Base-by-base conservation (phyloP, 2,888 invertebrate genomes). In the Euplagia quadripunctaria region DNA sequence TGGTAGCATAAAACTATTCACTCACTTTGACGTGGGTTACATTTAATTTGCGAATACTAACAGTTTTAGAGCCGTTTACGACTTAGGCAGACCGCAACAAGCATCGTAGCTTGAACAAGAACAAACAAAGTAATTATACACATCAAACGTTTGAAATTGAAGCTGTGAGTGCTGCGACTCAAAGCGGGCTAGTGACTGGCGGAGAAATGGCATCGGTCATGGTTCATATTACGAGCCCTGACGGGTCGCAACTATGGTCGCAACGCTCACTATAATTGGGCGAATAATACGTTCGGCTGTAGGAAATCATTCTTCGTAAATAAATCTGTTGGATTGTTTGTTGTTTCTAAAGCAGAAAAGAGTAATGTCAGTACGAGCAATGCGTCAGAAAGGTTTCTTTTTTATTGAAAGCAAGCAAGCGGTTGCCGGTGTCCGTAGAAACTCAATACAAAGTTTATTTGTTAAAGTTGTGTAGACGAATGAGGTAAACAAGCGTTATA, bases 41-140 rank as follows among this genome's bases (percentile, higher is more conserved):
- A 91, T 95, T 94, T 94, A 95, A 95, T 95, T 93, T 94, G 87
- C 90, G 88, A 94, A 94, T 91, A 90, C 91, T 93, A 93, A 93
- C 93, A 91, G 91, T 94, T 94, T 94, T 90, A 89, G 91, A 90
- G 92, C 85, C 93, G 87, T 92, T 93, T 92, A 93, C 93, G 93
- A 93, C 94, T 94, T 92, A 90, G 92, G 90, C 83, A 86, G 87
- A 94, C 95, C 94, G 91, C 95, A 94, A 88, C 93, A 91, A 93
- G 93, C 94, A 93, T 93, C 89, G 89, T 85, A 87, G 80, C 85
- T 86, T 86, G 78, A 94, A 94, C 93, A 92, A 94, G 93, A 94
- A 94, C 95, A 93, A 94, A 95, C 94, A 95, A 95, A 95, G 95
- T 95, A 95, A 95, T 96, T 96, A 95, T 94, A 95, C 94, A 95